A percentile compares a stretch with the other conserved stretches of the same genome.
Conservation (phyloP, 2,888 invertebrate species). For the Tetanocera ferruginea region DNA sequence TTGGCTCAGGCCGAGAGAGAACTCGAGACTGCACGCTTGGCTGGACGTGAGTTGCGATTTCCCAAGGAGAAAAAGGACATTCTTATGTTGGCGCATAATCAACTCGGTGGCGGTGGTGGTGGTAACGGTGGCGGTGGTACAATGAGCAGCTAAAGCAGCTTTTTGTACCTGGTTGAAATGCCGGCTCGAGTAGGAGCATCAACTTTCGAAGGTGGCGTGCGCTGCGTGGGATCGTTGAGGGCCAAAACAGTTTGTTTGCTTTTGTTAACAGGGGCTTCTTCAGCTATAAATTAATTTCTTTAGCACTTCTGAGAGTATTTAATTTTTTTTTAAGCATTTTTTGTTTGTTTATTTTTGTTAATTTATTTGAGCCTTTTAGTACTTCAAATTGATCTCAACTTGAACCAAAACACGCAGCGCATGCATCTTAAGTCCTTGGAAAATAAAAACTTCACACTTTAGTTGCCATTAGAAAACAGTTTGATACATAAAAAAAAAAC, state of each 20-base stretch:
- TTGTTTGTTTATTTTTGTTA: not conserved
- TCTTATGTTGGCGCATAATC: slow-evolving; percentile 88
- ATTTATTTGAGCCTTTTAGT: slow-evolving; percentile 4
- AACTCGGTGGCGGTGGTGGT: slow-evolving; percentile 74
- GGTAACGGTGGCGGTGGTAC: slow-evolving; percentile 62
- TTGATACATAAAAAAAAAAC: slow-evolving; percentile 6
- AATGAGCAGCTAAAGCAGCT: slow-evolving; percentile 56
- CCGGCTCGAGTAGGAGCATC: slow-evolving; percentile 3
- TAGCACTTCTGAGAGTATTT: not conserved
- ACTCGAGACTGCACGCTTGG: slow-evolving; percentile 85
- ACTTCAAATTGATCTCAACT: slow-evolving; percentile 35
- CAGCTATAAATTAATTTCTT: not conserved
- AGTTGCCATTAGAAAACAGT: slow-evolving; percentile 32
- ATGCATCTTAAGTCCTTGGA: not conserved
- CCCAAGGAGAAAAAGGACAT: slow-evolving; percentile 97
- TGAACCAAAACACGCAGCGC: not conserved
- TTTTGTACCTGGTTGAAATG: not conserved
- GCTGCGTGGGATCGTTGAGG: not conserved
- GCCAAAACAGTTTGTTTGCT: not conserved
- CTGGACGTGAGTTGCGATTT: slow-evolving; percentile 91
- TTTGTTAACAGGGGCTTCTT: not conserved
- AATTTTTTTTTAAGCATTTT: not conserved
- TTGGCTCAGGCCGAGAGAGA: slow-evolving; percentile 88
- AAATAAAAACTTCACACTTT: slow-evolving; percentile 9
- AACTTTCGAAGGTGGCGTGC: not conserved